Evolutionary conservation across 2,888 invertebrate species (phyloP).

Genomic region (Prosapia bicincta): DNA sequence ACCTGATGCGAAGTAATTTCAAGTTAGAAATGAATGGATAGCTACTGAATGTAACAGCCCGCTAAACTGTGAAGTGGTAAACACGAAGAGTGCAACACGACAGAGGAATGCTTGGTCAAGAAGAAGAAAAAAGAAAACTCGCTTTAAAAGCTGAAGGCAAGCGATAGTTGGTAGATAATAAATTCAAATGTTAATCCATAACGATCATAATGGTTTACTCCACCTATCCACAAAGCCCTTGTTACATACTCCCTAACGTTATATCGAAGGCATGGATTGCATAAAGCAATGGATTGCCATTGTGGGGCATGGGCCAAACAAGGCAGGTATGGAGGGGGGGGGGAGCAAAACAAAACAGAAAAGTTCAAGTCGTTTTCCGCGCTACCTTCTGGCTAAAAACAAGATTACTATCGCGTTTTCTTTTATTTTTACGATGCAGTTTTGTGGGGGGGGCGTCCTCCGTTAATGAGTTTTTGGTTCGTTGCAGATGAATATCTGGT

Average conservation of each 20-base stretch:
- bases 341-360: conserved; percentile 7
- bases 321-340: not conserved
- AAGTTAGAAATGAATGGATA: too few relatives aligned
- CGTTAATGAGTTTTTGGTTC: not conserved
- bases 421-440: not conserved
- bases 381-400: conserved; percentile 17
- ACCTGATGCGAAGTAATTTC: too few relatives aligned
- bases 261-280: not conserved
- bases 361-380: not conserved
- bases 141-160: not conserved
- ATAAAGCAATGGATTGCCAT: conserved; percentile 11
- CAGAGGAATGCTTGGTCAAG: not conserved
- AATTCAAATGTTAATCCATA: conserved; percentile 26
- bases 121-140: not conserved
- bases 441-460: not conserved
- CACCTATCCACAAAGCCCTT: conserved; percentile 21
- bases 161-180: conserved; percentile 13
- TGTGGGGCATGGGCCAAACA: not conserved
- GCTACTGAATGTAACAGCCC: too few relatives aligned
- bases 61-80: too few relatives aligned
- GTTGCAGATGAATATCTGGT: not conserved
- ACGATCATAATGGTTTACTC: conserved; percentile 20
- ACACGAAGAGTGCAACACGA: not conserved
- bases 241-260: conserved; percentile 23
- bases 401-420: conserved; percentile 7